Evolutionary conservation across 92 coral and sea anemone genomes (phyloP).

Genomic region (Blastomussa wellsi): DNA sequence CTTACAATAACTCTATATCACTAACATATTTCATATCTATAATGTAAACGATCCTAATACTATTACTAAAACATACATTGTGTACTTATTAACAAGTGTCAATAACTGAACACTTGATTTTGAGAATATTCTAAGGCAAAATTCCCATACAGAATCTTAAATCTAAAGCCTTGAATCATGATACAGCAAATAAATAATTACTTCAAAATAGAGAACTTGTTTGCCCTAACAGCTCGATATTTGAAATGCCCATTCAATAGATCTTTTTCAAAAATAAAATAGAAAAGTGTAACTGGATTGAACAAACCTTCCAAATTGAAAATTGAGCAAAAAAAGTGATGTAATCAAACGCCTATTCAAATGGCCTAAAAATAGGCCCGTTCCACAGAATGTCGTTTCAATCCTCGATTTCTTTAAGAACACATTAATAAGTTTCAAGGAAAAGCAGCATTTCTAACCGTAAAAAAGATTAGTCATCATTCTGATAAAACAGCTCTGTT

Average conservation of each 20-base stretch:
- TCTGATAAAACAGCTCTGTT: neutral
- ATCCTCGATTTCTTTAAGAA: neutral
- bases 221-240: neutral
- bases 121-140: neutral
- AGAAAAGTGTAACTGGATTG: neutral
- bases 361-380: neutral
- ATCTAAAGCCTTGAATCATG: conserved; percentile 7
- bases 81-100: neutral
- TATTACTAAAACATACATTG: neutral
- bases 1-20: conserved; percentile 8
- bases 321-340: neutral
- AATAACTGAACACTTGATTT: neutral
- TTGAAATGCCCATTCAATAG: conserved; percentile 9
- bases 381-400: neutral
- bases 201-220: conserved; percentile 25
- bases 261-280: conserved; percentile 8
- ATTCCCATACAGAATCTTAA: neutral
- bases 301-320: neutral
- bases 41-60: conserved; percentile 15
- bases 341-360: neutral
- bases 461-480: neutral
- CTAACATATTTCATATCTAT: conserved; percentile 6
- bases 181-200: conserved; percentile 28
- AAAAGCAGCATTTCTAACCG: neutral
- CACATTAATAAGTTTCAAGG: neutral